Evolutionary conservation across 2,888 invertebrate genomes (phyloP), one percentile per base, ranked within the genome.

Genomic region (Caenorhabditis afra): DNA sequence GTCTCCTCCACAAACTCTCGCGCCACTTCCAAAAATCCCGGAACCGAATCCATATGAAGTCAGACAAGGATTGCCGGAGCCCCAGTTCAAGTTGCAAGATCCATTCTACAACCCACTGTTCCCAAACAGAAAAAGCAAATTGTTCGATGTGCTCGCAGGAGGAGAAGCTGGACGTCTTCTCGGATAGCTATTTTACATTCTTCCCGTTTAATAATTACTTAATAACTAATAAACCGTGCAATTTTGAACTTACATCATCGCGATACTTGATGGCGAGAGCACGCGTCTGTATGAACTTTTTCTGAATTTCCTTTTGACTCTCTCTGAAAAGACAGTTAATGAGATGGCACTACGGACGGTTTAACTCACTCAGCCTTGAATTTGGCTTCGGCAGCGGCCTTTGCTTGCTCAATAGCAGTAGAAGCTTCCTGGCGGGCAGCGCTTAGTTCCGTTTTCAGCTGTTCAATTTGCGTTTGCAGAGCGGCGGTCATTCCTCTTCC

Each of bases 81-180:
- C 73, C 18, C 77, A 73, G 29, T 80, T 85, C 73, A 81, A 84
- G 47, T 37, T 87, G 14, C 85, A 87, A 58, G 87, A 87, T 52
- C 87, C 87, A 10, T 87, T 87, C 78, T 87, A 86, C 58, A 87
- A 87, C 39, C 86, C 87, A 2, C 68, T 87, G 16, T 79, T 83
- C 41, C 87, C 87, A 12, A 84, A 85, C 37, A 77, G 85, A 44
- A 83, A 81, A 70, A 85, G 83, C 35, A 87, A 87, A 79, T 29
- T 87, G 0, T 87, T 85, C 55, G 86, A 87, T 50, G 20, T 86
- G 1, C 52, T 86, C 49, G 82, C 83, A 3, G 86, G 86, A 10
- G 85, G 85, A 16, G 82, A 85, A 65, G 82, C 85, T 2, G 74
- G 67, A 29, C 45, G 82, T 23, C 58, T 83, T 29, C 71, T 85